Conservation (phyloP, 2,113 vertebrate genomes). For the Sinocyclocheilus grahami region DNA sequence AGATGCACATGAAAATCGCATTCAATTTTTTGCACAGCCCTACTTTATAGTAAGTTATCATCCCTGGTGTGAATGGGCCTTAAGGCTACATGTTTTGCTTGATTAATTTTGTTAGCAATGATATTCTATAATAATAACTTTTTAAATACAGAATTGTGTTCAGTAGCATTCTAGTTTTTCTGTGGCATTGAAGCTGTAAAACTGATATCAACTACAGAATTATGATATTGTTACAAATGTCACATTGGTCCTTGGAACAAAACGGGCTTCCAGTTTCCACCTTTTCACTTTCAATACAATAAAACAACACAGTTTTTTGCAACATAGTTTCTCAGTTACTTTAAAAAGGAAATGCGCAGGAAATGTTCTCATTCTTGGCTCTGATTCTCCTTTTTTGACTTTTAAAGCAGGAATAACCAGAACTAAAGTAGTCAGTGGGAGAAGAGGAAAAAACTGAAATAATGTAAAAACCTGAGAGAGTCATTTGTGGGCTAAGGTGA, state of each 20-base stretch:
- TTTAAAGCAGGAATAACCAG: background rate
- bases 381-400: background rate
- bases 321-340: background rate
- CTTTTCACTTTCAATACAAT: too few species aligned
- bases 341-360: background rate
- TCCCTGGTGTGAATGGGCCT: too few species aligned
- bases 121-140: too few species aligned
- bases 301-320: background rate
- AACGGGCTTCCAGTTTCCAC: background rate
- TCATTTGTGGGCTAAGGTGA: conserved; percentile 47
- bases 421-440: conserved; percentile 7
- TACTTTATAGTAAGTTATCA: too few species aligned
- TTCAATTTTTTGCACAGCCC: too few species aligned
- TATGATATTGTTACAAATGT: background rate
- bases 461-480: conserved; percentile 53
- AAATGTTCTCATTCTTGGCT: conserved; percentile 64
- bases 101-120: too few species aligned
- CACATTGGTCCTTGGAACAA: background rate
- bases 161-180: too few species aligned
- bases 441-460: conserved; percentile 42
- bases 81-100: too few species aligned
- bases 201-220: too few species aligned
- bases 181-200: too few species aligned
- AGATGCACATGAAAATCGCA: too few species aligned
- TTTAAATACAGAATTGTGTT: too few species aligned